Evolutionary conservation across 2,888 invertebrate species (phyloP).

Genomic region (Polyploca ridens): DNA sequence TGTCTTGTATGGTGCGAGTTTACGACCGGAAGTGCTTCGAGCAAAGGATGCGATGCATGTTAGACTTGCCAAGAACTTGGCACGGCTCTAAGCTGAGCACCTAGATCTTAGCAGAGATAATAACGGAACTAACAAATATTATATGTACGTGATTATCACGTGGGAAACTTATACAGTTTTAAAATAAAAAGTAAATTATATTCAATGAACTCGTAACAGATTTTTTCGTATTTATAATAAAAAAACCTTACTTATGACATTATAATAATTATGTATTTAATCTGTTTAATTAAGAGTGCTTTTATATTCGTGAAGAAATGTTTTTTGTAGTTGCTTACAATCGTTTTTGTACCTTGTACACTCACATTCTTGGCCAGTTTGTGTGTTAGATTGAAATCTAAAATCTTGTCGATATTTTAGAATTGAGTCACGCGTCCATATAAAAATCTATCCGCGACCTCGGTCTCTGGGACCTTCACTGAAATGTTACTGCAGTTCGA

Average conservation of each 20-base stretch:
- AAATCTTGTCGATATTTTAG: constrained; percentile 2
- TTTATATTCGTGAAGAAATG: too few relatives aligned
- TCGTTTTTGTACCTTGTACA: neutral
- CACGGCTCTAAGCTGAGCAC: neutral
- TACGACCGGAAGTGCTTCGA: constrained; percentile 4
- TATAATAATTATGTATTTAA: too few relatives aligned
- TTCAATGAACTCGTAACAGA: too few relatives aligned
- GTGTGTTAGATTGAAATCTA: constrained; percentile 3
- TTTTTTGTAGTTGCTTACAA: neutral
- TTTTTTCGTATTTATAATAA: too few relatives aligned
- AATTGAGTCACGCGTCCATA: constrained; percentile 40
- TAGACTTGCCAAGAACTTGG: constrained; percentile 5
- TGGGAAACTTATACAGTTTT: neutral
- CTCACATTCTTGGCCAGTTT: neutral
- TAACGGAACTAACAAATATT: neutral
- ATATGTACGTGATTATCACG: neutral
- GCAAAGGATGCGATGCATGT: constrained; percentile 6
- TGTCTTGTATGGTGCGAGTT: neutral
- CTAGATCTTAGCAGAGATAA: neutral
- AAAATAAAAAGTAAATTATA: neutral
- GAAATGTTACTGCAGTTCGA: constrained; percentile 78
- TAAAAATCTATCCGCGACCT: constrained; percentile 61
- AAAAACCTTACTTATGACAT: too few relatives aligned
- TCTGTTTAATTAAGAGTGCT: too few relatives aligned
- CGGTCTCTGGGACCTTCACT: constrained; percentile 77